Evolutionary conservation across 1,140 invertebrate species (phyloP), one percentile per base, ranked within the genome.

Genomic region (Calephelis nemesis): DNA sequence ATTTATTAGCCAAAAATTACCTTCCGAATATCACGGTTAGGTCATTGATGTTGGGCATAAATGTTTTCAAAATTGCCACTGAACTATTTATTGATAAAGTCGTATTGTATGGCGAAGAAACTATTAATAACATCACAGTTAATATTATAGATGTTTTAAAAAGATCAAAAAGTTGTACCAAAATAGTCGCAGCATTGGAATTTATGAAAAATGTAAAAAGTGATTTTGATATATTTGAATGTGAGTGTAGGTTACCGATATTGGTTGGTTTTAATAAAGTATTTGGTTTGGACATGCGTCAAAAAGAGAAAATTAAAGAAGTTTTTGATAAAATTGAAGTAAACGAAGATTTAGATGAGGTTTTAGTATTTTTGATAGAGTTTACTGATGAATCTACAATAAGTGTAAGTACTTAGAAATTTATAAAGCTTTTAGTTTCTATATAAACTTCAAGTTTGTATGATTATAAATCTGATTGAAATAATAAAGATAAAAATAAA

Each of bases 231-330:
- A 9, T 52, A 6, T 54, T 39, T 19, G 52, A 54, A 11, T 54
- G 15, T 30, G 52, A 4, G 15, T 13, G 15, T 54, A 54, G 9
- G 5, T 54, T 54, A 11, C 30, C 9, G 10, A 30, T 54, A 4
- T 54, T 54, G 11, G 19, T 54, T 6, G 52, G 52, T 15, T 15
- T 54, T 54, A 54, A 54, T 19, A 54, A 54, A 39, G 52, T 54
- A 5, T 54, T 54, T 19, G 19, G 15, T 0, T 54, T 54, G 52
- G 52, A 54, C 10, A 19, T 10, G 1, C 15, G 10, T 54, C 52
- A 54, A 54, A 39, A 30, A 19, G 52, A 9, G 5, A 9, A 54
- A 54, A 19, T 54, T 15, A 54, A 11, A 15, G 11, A 54, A 30
- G 9, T 39, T 54, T 54, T 54, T 54, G 52, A 6, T 10, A 9